Conservation (phyloP, 2,113 vertebrate genomes). For the Agelaius phoeniceus region DNA sequence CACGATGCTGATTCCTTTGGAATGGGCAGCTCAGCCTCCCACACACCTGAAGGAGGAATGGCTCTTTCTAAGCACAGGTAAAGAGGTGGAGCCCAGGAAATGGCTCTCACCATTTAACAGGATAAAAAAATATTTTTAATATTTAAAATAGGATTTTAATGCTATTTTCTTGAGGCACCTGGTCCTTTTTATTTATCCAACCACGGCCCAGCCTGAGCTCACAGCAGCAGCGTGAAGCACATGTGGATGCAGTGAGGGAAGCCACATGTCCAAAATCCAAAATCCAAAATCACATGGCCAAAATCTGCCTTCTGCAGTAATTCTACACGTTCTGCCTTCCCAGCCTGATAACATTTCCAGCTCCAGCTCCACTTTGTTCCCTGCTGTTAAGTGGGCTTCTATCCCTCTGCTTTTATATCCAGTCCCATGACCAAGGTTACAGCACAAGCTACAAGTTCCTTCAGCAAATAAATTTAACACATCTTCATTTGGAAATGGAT, state of each 20-base stretch:
- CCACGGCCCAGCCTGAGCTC: not conserved
- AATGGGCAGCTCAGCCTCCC: not conserved
- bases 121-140: too few species aligned
- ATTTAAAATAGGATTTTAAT: too few species aligned
- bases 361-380: conserved; percentile 49
- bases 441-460: conserved; percentile 26
- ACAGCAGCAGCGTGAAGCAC: not conserved
- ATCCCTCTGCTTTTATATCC: conserved; percentile 25
- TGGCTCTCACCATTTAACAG: accelerated
- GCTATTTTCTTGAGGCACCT: not conserved
- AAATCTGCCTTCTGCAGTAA: conserved; percentile 33
- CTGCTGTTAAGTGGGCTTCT: conserved; percentile 4
- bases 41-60: not conserved
- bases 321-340: not conserved
- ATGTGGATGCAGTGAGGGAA: not conserved
- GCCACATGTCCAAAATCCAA: conserved; percentile 36
- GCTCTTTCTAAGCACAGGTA: not conserved
- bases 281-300: conserved; percentile 7
- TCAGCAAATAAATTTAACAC: conserved; percentile 68
- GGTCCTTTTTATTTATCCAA: not conserved
- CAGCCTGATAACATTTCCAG: conserved; percentile 53
- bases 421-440: conserved; percentile 57
- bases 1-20: not conserved
- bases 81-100: accelerated
- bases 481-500: conserved; percentile 61